These are phyloP conservation scores for Mus pahari DNA, from an alignment of 2,113 vertebrate species.

Conservation along the genomic window DNA sequence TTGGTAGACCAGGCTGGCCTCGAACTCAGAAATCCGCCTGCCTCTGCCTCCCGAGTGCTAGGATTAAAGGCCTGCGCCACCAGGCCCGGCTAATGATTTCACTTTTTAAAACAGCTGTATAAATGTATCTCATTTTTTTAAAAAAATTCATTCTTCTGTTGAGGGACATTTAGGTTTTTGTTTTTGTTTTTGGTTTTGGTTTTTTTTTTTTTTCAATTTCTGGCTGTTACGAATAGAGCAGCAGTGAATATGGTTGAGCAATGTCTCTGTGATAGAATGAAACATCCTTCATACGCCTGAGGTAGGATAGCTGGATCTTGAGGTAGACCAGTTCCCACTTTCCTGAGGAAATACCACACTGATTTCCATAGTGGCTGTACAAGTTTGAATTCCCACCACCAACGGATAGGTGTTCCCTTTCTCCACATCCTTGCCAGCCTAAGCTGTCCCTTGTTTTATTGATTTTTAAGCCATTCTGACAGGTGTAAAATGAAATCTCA, in stretches of 20 bases:
- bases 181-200: background rate
- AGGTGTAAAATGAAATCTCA: background rate
- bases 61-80: too few species aligned
- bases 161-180: background rate
- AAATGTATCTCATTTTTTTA: background rate
- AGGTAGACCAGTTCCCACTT: background rate
- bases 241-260: background rate
- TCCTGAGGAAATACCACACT: background rate
- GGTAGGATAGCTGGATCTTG: background rate
- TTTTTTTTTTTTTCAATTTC: background rate
- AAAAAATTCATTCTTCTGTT: background rate
- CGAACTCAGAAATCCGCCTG: too few species aligned
- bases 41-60: too few species aligned
- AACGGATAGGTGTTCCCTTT: background rate
- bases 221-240: background rate
- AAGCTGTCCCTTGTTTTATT: background rate
- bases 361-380: background rate
- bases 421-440: too few species aligned
- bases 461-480: background rate
- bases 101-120: background rate
- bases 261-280: background rate
- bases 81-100: too few species aligned
- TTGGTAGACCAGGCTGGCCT: too few species aligned
- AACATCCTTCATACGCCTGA: background rate
- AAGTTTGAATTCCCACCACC: background rate